Percentiles rank a stretch among this genome's conserved stretches.
Conservation (phyloP, 2,797 vertebrate species). For the Balearica regulorum region DNA sequence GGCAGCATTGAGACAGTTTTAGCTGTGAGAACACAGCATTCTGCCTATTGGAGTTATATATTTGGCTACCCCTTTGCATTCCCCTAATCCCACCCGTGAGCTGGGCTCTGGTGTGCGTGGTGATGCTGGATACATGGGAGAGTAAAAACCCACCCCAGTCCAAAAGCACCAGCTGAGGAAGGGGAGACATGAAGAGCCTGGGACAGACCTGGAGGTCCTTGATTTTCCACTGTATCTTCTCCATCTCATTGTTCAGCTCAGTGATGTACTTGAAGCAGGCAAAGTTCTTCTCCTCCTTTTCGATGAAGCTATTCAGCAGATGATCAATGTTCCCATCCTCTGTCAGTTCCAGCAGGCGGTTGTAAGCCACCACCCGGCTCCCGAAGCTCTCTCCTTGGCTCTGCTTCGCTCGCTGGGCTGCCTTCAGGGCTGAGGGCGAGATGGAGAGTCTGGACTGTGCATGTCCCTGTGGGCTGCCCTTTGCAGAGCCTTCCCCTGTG, state of each 20-base stretch:
- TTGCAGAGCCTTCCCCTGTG: neutral
- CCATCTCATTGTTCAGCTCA: constrained; percentile 57
- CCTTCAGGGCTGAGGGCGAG: constrained; percentile 27
- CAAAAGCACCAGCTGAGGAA: neutral
- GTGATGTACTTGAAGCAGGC: constrained; percentile 54
- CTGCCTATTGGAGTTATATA: fast-evolving
- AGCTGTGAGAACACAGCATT: fast-evolving
- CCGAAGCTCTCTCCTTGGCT: constrained; percentile 54
- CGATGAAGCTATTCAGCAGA: constrained; percentile 23
- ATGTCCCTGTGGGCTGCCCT: neutral
- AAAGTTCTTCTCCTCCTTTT: constrained; percentile 69
- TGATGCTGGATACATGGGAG: fast-evolving
- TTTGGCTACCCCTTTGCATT: neutral
- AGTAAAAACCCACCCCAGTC: neutral
- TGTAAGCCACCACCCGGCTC: constrained; percentile 58
- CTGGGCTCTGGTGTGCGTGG: neutral
- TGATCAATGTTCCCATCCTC: neutral
- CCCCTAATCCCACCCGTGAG: fast-evolving
- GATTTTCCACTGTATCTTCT: constrained; percentile 46
- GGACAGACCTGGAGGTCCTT: constrained; percentile 60
- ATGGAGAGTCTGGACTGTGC: fast-evolving
- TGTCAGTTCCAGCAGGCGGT: constrained; percentile 52
- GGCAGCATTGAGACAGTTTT: constrained; percentile 40
- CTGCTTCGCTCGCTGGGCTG: neutral
- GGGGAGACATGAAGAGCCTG: neutral